Base-by-base conservation (phyloP, 2,888 invertebrate species). In the Thymelicus sylvestris region DNA sequence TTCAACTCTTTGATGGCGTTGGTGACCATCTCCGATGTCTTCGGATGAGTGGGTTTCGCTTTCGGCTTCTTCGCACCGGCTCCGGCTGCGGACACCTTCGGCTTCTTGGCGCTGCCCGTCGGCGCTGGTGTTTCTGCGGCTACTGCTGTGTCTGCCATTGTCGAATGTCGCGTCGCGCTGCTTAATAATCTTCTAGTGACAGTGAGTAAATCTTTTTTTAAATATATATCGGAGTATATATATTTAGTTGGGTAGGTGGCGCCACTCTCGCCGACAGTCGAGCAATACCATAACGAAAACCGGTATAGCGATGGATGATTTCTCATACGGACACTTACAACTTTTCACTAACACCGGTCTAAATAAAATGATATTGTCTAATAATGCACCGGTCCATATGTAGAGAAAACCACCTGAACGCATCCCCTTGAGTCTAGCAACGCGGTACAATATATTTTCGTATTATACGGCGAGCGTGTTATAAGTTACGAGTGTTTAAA, bases 1-100 rank as follows among this genome's bases (percentile, higher is more conserved):
- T 94, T 94, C 64, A 95, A 80, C 67, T 86, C 83, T 73, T 85
- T 87, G 63, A 95, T 92, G 2, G 96, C 95, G 47, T 85, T 87
- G 76, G 89, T 94, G 0, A 96, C 95, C 95, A 96, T 95, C 68
- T 81, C 81, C 0, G 82, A 83, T 6, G 81, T 83, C 77, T 80
- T 84, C 67, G 82, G 82, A 66, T 83, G 83, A 6, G 81, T 83
- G 8, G 92, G 83, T 72, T 85, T 92, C 79, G 82, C 78, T 55
- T 83, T 83, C 1, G 85, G 84, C 74, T 87, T 79, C 74, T 80
- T 80, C 24, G 77, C 77, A 19, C 19, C 19, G 19, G 19, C 19
- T 19, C 74, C 74, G 24, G 72, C 72, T 55, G 74, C 73, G 72
- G 81, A 79, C 65, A 79, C 81, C 73, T 79, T 78, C 47, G 78